These are phyloP conservation scores for Hedya salicella DNA, from an alignment of 2,888 invertebrate genomes.

Conservation along the genomic window DNA sequence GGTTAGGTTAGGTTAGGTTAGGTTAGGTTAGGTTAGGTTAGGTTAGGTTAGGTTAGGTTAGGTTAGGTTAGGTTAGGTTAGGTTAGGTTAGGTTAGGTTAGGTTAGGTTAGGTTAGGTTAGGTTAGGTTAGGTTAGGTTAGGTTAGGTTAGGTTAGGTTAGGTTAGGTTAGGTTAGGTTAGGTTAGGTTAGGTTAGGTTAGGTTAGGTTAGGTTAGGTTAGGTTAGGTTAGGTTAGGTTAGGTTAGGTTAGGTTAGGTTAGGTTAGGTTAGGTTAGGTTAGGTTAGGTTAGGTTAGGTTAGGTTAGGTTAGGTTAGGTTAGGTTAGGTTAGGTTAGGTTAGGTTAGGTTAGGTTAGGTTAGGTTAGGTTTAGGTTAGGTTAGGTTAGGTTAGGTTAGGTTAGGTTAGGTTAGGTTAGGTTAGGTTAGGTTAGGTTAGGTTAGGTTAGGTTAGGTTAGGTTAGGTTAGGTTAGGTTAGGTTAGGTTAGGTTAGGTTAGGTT, in stretches of 20 bases:
- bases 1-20: constrained; percentile 26
- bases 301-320: constrained; percentile 26
- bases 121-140: constrained; percentile 26
- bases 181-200: constrained; percentile 26
- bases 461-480: constrained; percentile 26
- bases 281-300: constrained; percentile 26
- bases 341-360: constrained; percentile 25
- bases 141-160: constrained; percentile 26
- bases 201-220: constrained; percentile 26
- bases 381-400: constrained; percentile 26
- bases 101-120: constrained; percentile 25
- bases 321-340: constrained; percentile 26
- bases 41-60: constrained; percentile 26
- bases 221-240: constrained; percentile 26
- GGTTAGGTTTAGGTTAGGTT: constrained; percentile 26
- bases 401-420: constrained; percentile 26
- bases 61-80: constrained; percentile 26
- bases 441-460: constrained; percentile 26
- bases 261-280: constrained; percentile 26
- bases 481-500: constrained; percentile 26
- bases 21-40: constrained; percentile 26
- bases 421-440: constrained; percentile 26
- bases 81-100: constrained; percentile 26
- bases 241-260: constrained; percentile 26
- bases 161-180: constrained; percentile 26